Evolutionary conservation across 2,797 vertebrate genomes (phyloP).

Genomic region (Pangasius sanitwongsei): DNA sequence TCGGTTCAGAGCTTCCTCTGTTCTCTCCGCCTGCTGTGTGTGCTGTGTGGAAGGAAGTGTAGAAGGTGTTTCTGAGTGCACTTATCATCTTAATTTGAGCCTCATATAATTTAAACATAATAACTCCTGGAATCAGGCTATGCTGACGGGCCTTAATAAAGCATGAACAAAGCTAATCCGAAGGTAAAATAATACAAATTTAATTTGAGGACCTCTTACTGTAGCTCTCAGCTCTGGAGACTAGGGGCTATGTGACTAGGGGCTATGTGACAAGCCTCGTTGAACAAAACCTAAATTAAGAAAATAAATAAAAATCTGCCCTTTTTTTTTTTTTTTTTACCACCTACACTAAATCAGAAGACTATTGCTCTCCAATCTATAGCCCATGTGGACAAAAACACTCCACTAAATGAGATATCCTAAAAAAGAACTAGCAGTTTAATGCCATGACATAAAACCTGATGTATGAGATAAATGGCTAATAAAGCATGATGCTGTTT

Average conservation of each 20-base stretch:
- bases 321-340: not conserved
- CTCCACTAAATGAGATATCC: slow-evolving; percentile 34
- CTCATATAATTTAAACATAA: slow-evolving; percentile 50
- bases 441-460: slow-evolving; percentile 39
- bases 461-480: slow-evolving; percentile 28
- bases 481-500: slow-evolving; percentile 25
- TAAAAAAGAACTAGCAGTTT: slow-evolving; percentile 30
- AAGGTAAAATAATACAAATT: slow-evolving; percentile 29
- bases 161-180: slow-evolving; percentile 51
- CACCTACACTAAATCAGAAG: slow-evolving; percentile 10
- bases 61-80: not conserved
- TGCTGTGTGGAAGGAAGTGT: slow-evolving; percentile 6
- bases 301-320: too few relatives aligned
- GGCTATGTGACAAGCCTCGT: too few relatives aligned
- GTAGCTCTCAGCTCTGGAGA: slow-evolving; percentile 1
- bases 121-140: slow-evolving; percentile 50
- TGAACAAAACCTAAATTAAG: not conserved
- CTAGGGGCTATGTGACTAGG: not conserved
- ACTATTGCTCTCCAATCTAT: not conserved
- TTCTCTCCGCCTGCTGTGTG: not conserved
- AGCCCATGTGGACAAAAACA: slow-evolving; percentile 27
- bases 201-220: slow-evolving; percentile 10
- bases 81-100: slow-evolving; percentile 39
- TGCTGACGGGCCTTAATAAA: slow-evolving; percentile 52
- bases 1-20: slow-evolving; percentile 45